phyloP scores from a whole-genome alignment of 2,113 vertebrate species.

The Clarias gariepinus region DNA sequence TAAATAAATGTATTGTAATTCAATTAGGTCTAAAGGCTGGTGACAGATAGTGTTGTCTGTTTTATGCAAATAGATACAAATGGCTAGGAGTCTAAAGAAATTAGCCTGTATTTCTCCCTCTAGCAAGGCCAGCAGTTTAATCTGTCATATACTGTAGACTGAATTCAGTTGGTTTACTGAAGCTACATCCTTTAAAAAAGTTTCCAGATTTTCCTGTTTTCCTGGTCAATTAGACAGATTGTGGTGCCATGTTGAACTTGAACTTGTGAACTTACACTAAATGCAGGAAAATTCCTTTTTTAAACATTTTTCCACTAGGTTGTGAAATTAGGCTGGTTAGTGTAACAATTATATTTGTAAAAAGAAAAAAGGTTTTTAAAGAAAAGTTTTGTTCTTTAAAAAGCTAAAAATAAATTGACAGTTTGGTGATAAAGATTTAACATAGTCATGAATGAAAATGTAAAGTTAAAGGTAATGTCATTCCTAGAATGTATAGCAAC shows the following conservation, averaged over 20 bases:
- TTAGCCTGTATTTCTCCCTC: not conserved
- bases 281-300: too few species aligned
- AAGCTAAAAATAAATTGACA: not conserved
- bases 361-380: rapidly evolving
- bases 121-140: not conserved
- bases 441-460: not conserved
- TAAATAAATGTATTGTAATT: slow-evolving; percentile 38
- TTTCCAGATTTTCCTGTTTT: not conserved
- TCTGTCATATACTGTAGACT: not conserved
- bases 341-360: not conserved
- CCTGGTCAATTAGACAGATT: too few species aligned
- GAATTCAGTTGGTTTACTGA: not conserved
- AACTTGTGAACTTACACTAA: too few species aligned
- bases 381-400: not conserved
- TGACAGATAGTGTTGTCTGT: slow-evolving; percentile 34
- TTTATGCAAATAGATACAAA: slow-evolving; percentile 42
- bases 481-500: not conserved
- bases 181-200: not conserved
- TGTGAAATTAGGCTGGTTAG: not conserved
- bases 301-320: too few species aligned
- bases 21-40: slow-evolving; percentile 12
- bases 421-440: not conserved
- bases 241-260: too few species aligned
- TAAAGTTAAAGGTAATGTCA: not conserved
- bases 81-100: slow-evolving; percentile 6